These are phyloP conservation scores for Tragopan temminckii DNA, from an alignment of 2,797 vertebrate species.

Conservation along the genomic window DNA sequence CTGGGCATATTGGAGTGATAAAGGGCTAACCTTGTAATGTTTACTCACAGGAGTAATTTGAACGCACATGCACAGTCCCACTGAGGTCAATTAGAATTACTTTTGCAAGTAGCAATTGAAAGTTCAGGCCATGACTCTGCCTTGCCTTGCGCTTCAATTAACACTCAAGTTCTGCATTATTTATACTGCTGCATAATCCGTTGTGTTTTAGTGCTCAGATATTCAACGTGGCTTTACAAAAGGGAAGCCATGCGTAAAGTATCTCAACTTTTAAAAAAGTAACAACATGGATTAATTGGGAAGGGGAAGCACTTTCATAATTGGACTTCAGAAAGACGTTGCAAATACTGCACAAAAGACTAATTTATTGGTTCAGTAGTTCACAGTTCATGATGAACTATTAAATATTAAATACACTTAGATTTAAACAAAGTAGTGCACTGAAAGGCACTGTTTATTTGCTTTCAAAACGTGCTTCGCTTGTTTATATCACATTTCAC, in stretches of 20 bases:
- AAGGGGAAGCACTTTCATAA: background rate
- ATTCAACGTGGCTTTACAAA: conserved; percentile 16
- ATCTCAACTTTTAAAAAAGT: conserved; percentile 42
- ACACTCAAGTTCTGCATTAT: conserved; percentile 37
- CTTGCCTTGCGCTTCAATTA: conserved; percentile 51
- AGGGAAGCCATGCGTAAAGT: conserved; percentile 52
- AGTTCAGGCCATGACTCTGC: conserved; percentile 20
- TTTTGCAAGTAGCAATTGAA: conserved; percentile 24
- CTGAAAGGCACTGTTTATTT: background rate
- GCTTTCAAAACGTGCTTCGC: background rate
- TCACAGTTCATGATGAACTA: conserved; percentile 36
- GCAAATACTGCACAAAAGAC: conserved; percentile 34
- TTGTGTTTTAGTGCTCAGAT: conserved; percentile 21
- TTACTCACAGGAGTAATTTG: conserved; percentile 42
- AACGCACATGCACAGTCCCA: background rate
- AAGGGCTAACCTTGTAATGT: background rate
- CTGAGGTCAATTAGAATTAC: conserved; percentile 48
- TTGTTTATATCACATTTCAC: conserved; percentile 8
- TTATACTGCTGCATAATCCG: conserved; percentile 2
- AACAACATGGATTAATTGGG: conserved; percentile 49
- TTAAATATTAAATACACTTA: conserved; percentile 40
- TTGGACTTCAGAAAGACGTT: conserved; percentile 34
- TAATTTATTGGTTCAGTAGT: conserved; percentile 48
- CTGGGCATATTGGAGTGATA: background rate
- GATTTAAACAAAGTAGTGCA: background rate